A percentile compares a stretch with the other conserved stretches of the same genome.
Evolutionary conservation across 1,140 invertebrate genomes (phyloP).

Genomic region (Drosophila albomicans): DNA sequence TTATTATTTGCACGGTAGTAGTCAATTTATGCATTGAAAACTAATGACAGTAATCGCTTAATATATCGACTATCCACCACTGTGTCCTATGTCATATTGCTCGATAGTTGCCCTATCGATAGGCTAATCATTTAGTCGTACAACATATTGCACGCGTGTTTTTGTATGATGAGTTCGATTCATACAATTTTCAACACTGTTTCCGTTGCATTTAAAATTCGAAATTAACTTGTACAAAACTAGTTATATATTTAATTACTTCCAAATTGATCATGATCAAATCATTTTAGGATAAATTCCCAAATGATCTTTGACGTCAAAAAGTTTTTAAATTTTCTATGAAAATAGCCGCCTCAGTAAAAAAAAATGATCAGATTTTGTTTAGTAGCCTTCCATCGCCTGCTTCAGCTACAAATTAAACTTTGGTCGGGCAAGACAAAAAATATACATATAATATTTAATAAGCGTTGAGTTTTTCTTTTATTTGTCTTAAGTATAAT

Average conservation of each 20-base stretch:
- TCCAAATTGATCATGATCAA: too few relatives aligned
- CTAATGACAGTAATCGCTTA: constrained; percentile 26
- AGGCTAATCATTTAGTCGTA: neutral
- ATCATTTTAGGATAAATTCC: too few relatives aligned
- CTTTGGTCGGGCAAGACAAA: constrained; percentile 51
- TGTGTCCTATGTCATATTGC: neutral
- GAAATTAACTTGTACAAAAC: too few relatives aligned
- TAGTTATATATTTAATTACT: too few relatives aligned
- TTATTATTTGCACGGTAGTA: constrained; percentile 38
- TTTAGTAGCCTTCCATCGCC: too few relatives aligned
- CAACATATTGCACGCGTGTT: constrained; percentile 9
- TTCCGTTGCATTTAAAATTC: constrained; percentile 21
- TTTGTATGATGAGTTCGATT: constrained; percentile 31
- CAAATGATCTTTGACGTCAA: too few relatives aligned
- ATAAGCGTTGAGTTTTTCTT: constrained; percentile 79
- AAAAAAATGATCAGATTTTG: too few relatives aligned
- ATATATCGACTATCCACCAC: constrained; percentile 32
- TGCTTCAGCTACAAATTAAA: too few relatives aligned
- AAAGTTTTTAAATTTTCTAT: too few relatives aligned
- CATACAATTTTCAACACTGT: neutral
- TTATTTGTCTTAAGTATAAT: constrained; percentile 76
- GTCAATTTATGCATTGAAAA: constrained; percentile 37
- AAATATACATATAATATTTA: constrained; percentile 69
- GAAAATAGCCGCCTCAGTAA: too few relatives aligned
- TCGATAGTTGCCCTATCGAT: constrained; percentile 5